Evolutionary conservation across 2,113 vertebrate species (phyloP).

Genomic region (Chaetorhynchus papuensis): DNA sequence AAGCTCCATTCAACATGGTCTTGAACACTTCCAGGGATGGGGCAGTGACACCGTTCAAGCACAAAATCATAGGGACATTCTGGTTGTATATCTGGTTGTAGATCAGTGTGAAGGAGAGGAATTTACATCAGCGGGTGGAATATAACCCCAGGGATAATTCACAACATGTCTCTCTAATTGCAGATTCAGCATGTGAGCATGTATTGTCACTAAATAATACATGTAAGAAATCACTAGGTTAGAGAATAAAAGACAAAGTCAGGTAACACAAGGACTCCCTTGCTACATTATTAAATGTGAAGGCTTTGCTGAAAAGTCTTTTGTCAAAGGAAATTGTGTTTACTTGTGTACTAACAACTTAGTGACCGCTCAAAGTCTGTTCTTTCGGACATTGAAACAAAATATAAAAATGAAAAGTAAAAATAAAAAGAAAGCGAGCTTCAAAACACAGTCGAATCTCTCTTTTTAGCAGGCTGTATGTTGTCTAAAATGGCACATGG

Average conservation of each 20-base stretch:
- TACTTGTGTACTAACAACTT: neutral
- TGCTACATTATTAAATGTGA: neutral
- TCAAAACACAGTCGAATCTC: neutral
- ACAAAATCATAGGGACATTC: neutral
- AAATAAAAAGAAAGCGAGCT: neutral
- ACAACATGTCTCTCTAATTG: neutral
- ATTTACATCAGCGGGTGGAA: neutral
- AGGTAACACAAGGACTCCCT: neutral
- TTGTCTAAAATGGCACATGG: neutral
- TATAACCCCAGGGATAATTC: neutral
- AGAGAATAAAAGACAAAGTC: neutral
- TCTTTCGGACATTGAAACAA: neutral
- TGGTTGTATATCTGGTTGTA: neutral
- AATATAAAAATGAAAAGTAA: neutral
- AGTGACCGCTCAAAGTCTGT: neutral
- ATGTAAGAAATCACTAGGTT: neutral
- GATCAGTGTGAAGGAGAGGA: neutral
- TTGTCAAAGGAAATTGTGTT: neutral
- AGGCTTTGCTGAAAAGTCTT: neutral
- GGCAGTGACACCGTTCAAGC: fast-evolving
- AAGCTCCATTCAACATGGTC: fast-evolving
- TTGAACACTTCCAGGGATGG: neutral
- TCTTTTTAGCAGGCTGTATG: neutral
- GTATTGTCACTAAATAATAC: neutral
- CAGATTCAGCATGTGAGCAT: neutral